These are phyloP conservation scores for Eupeodes latifasciatus DNA, from an alignment of 2,888 invertebrate genomes.

Conservation along the genomic window DNA sequence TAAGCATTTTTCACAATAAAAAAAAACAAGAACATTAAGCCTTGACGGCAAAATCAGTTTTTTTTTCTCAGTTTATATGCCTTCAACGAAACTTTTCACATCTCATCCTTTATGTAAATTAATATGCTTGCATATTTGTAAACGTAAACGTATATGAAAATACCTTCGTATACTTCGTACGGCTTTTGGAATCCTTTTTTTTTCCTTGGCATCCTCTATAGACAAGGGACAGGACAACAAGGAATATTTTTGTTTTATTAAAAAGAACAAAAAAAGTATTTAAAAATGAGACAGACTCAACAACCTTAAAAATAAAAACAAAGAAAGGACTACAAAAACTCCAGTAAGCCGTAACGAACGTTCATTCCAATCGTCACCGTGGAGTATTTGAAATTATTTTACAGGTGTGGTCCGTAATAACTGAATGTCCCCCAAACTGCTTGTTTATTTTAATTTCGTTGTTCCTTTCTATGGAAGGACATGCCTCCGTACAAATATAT, in stretches of 20 bases:
- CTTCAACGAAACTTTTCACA: slow-evolving; percentile 5
- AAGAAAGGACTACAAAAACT: not conserved
- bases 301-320: not conserved
- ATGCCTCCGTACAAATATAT: too few relatives aligned
- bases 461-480: too few relatives aligned
- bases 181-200: not conserved
- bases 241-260: not conserved
- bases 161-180: not conserved
- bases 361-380: slow-evolving; percentile 43
- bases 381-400: slow-evolving; percentile 54
- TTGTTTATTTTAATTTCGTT: slow-evolving; percentile 25
- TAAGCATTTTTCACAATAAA: slow-evolving; percentile 1
- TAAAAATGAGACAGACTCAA: not conserved
- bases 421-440: slow-evolving; percentile 38
- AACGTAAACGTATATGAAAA: not conserved
- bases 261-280: not conserved
- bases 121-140: slow-evolving; percentile 60
- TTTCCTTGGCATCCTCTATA: not conserved
- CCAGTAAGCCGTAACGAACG: slow-evolving; percentile 5
- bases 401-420: slow-evolving; percentile 66
- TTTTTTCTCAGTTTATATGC: not conserved
- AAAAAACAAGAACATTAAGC: slow-evolving; percentile 10
- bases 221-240: not conserved
- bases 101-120: slow-evolving; percentile 66
- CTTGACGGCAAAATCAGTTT: not conserved